phyloP scores from a whole-genome alignment of 1,140 invertebrate species.

The Anadara kagoshimensis region DNA sequence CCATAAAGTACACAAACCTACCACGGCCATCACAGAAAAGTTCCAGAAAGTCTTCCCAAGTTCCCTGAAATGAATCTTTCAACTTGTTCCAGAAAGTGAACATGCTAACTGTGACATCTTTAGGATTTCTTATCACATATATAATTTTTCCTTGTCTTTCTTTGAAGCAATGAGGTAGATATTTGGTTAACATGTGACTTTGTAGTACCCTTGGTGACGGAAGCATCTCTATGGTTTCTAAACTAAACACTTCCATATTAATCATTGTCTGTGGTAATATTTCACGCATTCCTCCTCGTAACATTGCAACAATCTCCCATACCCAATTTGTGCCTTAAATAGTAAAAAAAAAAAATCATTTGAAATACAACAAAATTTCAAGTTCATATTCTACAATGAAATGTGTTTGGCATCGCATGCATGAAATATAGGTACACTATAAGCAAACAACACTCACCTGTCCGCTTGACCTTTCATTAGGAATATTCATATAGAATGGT shows the following conservation, averaged over 20 bases:
- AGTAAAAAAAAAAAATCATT: too few species aligned
- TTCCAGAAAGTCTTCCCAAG: slow-evolving; percentile 45
- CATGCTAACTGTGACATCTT: slow-evolving; percentile 56
- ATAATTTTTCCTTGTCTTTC: slow-evolving; percentile 50
- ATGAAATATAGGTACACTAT: too few species aligned
- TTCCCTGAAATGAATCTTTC: slow-evolving; percentile 49
- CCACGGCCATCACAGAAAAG: slow-evolving; percentile 42
- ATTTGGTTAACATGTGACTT: slow-evolving; percentile 48
- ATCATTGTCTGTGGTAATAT: slow-evolving; percentile 35
- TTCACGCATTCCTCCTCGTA: slow-evolving; percentile 26
- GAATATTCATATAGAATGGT: too few species aligned
- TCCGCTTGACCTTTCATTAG: too few species aligned
- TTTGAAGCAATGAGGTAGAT: slow-evolving; percentile 45
- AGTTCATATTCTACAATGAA: too few species aligned
- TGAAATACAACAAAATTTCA: too few species aligned
- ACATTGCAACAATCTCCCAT: slow-evolving; percentile 54
- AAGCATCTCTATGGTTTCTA: slow-evolving; percentile 31
- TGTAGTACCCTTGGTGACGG: slow-evolving; percentile 57
- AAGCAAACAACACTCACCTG: too few species aligned
- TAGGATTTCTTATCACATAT: slow-evolving; percentile 54
- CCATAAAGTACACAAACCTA: slow-evolving; percentile 4
- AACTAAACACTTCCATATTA: slow-evolving; percentile 49
- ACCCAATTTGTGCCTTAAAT: slow-evolving; percentile 57
- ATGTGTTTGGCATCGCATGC: too few species aligned
- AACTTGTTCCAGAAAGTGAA: slow-evolving; percentile 47